Evolutionary conservation across 1,140 invertebrate genomes (phyloP), one percentile per base, ranked within the genome.

Genomic region (Bursaphelenchus mucronatus): DNA sequence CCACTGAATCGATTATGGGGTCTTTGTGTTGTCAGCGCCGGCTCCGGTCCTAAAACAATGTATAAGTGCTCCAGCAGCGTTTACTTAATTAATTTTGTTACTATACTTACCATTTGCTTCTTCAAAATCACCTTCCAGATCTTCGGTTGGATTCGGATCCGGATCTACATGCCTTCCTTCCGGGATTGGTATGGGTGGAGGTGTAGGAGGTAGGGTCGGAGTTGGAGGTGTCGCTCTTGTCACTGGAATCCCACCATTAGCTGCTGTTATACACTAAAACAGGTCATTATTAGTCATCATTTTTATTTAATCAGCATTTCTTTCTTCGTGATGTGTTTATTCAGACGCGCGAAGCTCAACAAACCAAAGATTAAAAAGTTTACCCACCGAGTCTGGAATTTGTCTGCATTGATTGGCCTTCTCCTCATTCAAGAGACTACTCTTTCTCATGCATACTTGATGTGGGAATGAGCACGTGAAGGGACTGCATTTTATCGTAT

Each of bases 261-360:
- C 77, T 17, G 77, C 79, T 50, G 71, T 80, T 21, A 79, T 41
- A 63, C 77, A 79, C 70, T 81, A 9, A 70, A 76, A 64, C 17
- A 9, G 15, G 10, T 8, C 3, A 3, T 8, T 21, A 30, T 21
- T 15, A 30, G 30, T 30, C 30, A 30, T 30, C 30, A 30, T 30
- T 3, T 3, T 30, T 3, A 30, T 30, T 30, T 30, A 3, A 5
- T 30, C 2, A 30, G 2, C 1, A 1, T 30, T 5, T 30, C 30
- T 5, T 1, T 30, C 30, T 30, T 30, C 30, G 5, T 30, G 1
- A 5, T 30, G 30, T 30, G 5, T 30, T 30, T 30, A 30, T 30
- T 30, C 30, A 30, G 30, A 30, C 30, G 30, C 30, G 30, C 30
- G 30, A 5, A 30, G 30, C 30, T 30, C 6, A 45, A 30, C 9